Conservation (phyloP, 2,797 vertebrate genomes). For the Triplophysa bombifrons region DNA sequence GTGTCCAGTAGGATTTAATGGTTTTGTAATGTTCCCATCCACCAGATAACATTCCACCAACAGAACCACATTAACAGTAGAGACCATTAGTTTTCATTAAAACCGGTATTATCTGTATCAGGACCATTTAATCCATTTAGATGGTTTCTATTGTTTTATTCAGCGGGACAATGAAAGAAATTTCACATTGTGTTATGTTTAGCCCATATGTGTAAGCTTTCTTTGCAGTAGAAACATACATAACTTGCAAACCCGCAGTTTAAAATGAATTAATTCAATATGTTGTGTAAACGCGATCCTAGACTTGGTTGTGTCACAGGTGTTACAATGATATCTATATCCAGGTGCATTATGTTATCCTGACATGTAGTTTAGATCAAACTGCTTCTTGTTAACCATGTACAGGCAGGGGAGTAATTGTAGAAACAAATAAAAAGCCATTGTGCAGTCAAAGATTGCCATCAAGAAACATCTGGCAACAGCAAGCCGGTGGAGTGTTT, state of each 20-base stretch:
- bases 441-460: constrained; percentile 52
- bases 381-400: not conserved
- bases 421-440: constrained; percentile 14
- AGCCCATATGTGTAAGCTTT: not conserved
- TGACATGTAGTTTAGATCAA: not conserved
- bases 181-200: not conserved
- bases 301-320: too few relatives aligned
- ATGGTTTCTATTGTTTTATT: too few relatives aligned
- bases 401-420: constrained; percentile 18
- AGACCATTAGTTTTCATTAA: not conserved
- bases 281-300: not conserved
- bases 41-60: too few relatives aligned
- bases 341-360: constrained; percentile 7
- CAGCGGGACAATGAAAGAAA: not conserved
- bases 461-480: constrained; percentile 63
- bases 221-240: not conserved
- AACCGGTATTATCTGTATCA: not conserved
- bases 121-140: not conserved
- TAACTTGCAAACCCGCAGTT: too few relatives aligned
- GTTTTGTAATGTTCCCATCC: too few relatives aligned
- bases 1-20: too few relatives aligned
- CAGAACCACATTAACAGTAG: too few relatives aligned
- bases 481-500: constrained; percentile 48
- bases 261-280: not conserved
- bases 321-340: not conserved